Percentiles rank a stretch among this genome's conserved stretches.
Evolutionary conservation across 2,113 vertebrate species (phyloP).

Genomic region (Calonectris borealis): DNA sequence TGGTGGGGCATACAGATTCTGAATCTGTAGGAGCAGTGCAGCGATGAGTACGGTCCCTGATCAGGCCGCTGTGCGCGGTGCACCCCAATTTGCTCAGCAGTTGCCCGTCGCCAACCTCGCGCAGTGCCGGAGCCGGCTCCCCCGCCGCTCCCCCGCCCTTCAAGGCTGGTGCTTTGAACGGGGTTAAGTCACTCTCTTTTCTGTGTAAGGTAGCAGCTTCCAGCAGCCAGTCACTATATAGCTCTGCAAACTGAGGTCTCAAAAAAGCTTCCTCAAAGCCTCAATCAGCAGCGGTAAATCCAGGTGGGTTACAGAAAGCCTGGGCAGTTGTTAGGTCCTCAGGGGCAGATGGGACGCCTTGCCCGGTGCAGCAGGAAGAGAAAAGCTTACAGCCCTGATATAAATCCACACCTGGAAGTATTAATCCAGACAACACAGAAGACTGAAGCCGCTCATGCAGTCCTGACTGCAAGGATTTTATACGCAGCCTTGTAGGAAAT

Average conservation of each 20-base stretch:
- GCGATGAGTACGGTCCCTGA: rapidly evolving
- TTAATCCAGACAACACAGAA: background rate
- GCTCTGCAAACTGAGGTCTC: background rate
- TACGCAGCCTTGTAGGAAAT: background rate
- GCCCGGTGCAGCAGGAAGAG: background rate
- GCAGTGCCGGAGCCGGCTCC: rapidly evolving
- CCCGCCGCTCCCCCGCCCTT: rapidly evolving
- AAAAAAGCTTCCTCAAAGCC: background rate
- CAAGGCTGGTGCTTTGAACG: background rate
- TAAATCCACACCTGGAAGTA: background rate
- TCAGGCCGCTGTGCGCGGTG: rapidly evolving
- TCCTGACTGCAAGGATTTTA: background rate
- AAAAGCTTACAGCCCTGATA: background rate
- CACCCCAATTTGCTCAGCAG: background rate
- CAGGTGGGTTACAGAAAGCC: background rate
- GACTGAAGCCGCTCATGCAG: background rate
- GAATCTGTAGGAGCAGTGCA: background rate
- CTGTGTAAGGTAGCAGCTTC: background rate
- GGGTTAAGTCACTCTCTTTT: background rate
- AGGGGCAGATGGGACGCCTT: background rate
- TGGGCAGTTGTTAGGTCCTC: background rate
- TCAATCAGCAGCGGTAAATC: background rate
- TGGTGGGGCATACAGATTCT: no score
- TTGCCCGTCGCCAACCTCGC: rapidly evolving
- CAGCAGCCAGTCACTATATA: background rate